Percentiles rank a stretch among this genome's conserved stretches.
phyloP scores from a whole-genome alignment of 2,888 invertebrate genomes.

The Drosophila histrio region DNA sequence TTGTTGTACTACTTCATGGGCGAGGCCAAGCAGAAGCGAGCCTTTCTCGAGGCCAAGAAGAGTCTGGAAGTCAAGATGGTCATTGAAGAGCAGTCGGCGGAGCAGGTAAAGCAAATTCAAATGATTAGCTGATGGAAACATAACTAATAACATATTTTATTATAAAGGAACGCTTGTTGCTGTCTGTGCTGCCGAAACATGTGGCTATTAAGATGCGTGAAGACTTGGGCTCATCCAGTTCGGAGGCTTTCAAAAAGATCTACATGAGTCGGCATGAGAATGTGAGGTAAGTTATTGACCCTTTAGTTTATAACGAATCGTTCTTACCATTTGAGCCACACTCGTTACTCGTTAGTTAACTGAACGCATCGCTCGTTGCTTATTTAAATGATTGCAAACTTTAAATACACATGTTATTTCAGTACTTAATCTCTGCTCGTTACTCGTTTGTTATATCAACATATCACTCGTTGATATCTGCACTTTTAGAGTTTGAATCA shows the following conservation, averaged over 20 bases:
- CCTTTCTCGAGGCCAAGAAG: conserved; percentile 95
- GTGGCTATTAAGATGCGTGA: conserved; percentile 98
- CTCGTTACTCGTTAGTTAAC: not conserved
- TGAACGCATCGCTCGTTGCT: not conserved
- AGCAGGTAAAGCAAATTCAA: conserved; percentile 88
- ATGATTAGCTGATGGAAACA: not conserved
- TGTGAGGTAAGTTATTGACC: conserved; percentile 89
- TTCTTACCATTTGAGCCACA: not conserved
- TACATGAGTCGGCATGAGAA: conserved; percentile 99
- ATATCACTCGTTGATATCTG: not conserved
- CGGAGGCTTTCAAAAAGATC: conserved; percentile 96
- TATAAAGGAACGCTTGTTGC: conserved; percentile 91
- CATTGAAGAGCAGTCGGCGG: conserved; percentile 96
- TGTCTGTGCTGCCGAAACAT: conserved; percentile 97
- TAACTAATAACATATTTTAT: not conserved
- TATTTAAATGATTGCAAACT: no score
- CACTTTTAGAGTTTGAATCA: not conserved
- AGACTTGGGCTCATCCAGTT: conserved; percentile 95
- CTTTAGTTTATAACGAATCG: not conserved
- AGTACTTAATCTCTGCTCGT: not conserved
- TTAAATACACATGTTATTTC: not conserved
- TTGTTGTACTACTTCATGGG: conserved; percentile 89
- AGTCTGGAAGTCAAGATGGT: conserved; percentile 96
- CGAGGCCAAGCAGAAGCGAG: conserved; percentile 94
- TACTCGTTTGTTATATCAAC: not conserved